A percentile compares a stretch with the other conserved stretches of the same genome.
Evolutionary conservation across 2,888 invertebrate species (phyloP).

Genomic region (Coronaproctus castanopsis): DNA sequence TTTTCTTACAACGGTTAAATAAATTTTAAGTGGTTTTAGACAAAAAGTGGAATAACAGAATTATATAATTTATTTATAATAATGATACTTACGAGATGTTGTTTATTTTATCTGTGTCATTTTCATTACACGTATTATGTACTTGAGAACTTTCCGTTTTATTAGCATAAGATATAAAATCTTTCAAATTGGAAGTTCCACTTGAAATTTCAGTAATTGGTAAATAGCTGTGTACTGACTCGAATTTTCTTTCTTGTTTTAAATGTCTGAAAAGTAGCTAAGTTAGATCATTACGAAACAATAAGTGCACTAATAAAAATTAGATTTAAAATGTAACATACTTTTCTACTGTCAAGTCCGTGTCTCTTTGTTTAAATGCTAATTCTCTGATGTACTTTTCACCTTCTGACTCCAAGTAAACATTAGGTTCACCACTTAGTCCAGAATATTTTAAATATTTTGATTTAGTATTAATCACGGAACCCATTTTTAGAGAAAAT

Average conservation of each 20-base stretch:
- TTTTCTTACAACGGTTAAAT: too few relatives aligned
- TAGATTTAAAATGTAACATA: background rate
- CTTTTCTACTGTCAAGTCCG: background rate
- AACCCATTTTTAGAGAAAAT: too few relatives aligned
- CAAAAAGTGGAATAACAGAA: too few relatives aligned
- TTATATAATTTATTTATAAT: too few relatives aligned
- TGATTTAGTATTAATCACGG: background rate
- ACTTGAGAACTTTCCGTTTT: too few relatives aligned
- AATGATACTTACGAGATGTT: too few relatives aligned
- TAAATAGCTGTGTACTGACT: background rate
- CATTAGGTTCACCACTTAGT: background rate
- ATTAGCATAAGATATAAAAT: background rate
- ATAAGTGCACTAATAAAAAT: too few relatives aligned
- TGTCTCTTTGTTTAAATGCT: background rate
- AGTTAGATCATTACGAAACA: too few relatives aligned
- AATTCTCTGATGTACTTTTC: background rate
- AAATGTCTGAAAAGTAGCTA: background rate
- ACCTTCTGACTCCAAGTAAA: background rate
- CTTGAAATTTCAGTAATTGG: background rate
- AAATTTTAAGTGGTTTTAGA: too few relatives aligned
- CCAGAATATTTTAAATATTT: background rate
- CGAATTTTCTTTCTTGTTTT: background rate
- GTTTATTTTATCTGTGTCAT: too few relatives aligned
- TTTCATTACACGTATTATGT: too few relatives aligned
- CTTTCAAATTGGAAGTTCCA: background rate